Conservation (phyloP, 2,888 invertebrate species). For the Heliconius ethilla region DNA sequence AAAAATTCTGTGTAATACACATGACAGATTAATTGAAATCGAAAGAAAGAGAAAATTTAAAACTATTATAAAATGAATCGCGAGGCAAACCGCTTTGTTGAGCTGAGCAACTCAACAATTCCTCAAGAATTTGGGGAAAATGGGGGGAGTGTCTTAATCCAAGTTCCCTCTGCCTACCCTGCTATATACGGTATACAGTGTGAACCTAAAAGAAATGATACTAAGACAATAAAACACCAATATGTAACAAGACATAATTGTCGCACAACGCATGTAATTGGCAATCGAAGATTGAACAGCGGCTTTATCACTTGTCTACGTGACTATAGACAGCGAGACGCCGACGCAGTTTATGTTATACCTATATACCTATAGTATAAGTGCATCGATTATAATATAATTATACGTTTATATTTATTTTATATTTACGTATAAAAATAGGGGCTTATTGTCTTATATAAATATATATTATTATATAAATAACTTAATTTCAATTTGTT, state of each 20-base stretch:
- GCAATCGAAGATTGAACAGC: slow-evolving; percentile 42
- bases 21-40: background rate
- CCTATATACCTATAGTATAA: slow-evolving; percentile 17
- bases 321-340: slow-evolving; percentile 68
- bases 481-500: too few species aligned
- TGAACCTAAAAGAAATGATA: background rate
- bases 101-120: too few species aligned
- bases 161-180: background rate
- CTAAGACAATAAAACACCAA: background rate
- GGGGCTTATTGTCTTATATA: too few species aligned
- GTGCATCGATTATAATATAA: slow-evolving; percentile 26
- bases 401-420: background rate
- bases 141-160: background rate
- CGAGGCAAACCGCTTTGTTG: too few species aligned
- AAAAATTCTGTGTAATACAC: background rate
- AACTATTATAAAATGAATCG: too few species aligned
- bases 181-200: background rate
- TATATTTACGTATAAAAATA: background rate
- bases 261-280: background rate
- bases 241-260: background rate
- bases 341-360: slow-evolving; percentile 49
- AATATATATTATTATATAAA: too few species aligned
- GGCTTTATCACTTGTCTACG: slow-evolving; percentile 53
- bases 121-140: too few species aligned
- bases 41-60: too few species aligned